Conservation (phyloP, 2,888 invertebrate genomes). For the Iselma pallidipennis region DNA sequence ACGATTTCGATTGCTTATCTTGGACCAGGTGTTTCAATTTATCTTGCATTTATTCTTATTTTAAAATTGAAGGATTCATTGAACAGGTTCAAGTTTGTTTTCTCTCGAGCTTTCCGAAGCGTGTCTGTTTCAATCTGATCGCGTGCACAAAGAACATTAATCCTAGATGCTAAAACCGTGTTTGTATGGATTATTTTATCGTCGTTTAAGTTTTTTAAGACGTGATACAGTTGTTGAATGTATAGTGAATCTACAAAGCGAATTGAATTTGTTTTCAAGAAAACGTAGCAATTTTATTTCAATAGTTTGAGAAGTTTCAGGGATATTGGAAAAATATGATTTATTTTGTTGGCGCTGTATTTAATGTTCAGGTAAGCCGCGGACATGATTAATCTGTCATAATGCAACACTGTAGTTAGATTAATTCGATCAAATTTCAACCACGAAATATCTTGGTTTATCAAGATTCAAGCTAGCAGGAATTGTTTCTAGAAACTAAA, state of each 20-base stretch:
- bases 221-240: slow-evolving; percentile 5
- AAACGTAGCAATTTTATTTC: too few species aligned
- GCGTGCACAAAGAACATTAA: slow-evolving; percentile 27
- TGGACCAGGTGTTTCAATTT: slow-evolving; percentile 9
- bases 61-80: slow-evolving; percentile 7
- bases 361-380: not conserved
- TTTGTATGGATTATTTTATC: slow-evolving; percentile 12
- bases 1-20: slow-evolving; percentile 5
- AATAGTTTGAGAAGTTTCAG: too few species aligned
- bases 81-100: slow-evolving; percentile 12
- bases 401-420: too few species aligned
- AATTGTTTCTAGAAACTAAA: slow-evolving; percentile 1
- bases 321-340: too few species aligned
- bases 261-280: slow-evolving; percentile 4
- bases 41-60: slow-evolving; percentile 1
- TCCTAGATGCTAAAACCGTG: slow-evolving; percentile 13
- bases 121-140: slow-evolving; percentile 22
- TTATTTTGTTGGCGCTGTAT: too few species aligned
- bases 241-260: not conserved
- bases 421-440: not conserved
- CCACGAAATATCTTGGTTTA: not conserved
- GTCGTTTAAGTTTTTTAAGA: slow-evolving; percentile 9
- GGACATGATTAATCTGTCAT: too few species aligned
- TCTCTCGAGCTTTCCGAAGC: slow-evolving; percentile 9
- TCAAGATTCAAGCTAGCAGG: not conserved